Percentiles rank a stretch among this genome's conserved stretches.
These are phyloP conservation scores for Dolichoris vasculosae DNA, from an alignment of 1,140 invertebrate genomes.

Conservation along the genomic window DNA sequence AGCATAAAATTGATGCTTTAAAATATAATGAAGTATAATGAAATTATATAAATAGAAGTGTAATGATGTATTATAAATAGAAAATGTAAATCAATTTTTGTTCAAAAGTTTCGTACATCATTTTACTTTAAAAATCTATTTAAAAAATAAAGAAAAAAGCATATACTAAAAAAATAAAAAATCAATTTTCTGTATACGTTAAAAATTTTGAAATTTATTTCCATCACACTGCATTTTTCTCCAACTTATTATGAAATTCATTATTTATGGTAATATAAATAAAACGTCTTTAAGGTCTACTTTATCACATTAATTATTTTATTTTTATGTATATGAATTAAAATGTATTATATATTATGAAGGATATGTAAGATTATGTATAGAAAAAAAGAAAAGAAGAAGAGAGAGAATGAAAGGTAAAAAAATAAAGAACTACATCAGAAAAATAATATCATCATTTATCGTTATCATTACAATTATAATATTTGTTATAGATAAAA, in stretches of 20 bases:
- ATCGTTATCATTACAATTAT: neutral
- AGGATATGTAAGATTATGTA: no score
- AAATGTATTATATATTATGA: no score
- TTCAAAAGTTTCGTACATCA: neutral
- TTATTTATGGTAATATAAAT: neutral
- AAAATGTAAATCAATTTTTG: conserved; percentile 1
- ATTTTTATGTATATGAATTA: neutral
- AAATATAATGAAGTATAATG: neutral
- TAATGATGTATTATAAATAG: conserved; percentile 14
- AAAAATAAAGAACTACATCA: neutral
- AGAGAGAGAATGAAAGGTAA: neutral
- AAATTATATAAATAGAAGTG: neutral
- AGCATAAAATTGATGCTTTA: neutral
- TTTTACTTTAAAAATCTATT: conserved; percentile 22
- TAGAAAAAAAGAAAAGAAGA: neutral
- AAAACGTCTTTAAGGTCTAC: neutral
- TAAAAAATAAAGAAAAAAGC: conserved; percentile 7
- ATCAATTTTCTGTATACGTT: conserved; percentile 31
- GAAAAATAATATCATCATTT: neutral
- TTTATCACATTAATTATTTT: conserved; percentile 13
- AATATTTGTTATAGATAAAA: neutral
- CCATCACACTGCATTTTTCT: neutral
- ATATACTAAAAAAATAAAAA: conserved; percentile 22
- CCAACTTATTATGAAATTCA: neutral
- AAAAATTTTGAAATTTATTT: conserved; percentile 36